Percentiles rank a stretch among this genome's conserved stretches.
Evolutionary conservation across 2,113 vertebrate species (phyloP).

Genomic region (human (Homo sapiens)): GRCh38 chr15:25794501-25795000

Average conservation of each 20-base stretch:
- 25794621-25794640: not conserved
- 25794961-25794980: not conserved
- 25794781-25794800: accelerated
- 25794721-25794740: not conserved
- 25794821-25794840: accelerated
- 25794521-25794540: not conserved
- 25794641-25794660: not conserved
- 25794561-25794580: not conserved
- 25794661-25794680: not conserved
- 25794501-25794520: not conserved
- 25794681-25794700: not conserved
- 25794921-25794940: not conserved
- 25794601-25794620: not conserved
- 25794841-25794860: not conserved
- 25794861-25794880: accelerated
- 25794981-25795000: not conserved
- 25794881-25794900: not conserved
- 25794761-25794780: too few species aligned
- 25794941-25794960: not conserved
- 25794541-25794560: not conserved
- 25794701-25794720: not conserved
- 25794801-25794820: too few species aligned
- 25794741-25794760: not conserved
- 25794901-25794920: not conserved
- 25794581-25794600: not conserved